Base-by-base conservation (phyloP, 2,113 vertebrate genomes). In the Lophius piscatorius region DNA sequence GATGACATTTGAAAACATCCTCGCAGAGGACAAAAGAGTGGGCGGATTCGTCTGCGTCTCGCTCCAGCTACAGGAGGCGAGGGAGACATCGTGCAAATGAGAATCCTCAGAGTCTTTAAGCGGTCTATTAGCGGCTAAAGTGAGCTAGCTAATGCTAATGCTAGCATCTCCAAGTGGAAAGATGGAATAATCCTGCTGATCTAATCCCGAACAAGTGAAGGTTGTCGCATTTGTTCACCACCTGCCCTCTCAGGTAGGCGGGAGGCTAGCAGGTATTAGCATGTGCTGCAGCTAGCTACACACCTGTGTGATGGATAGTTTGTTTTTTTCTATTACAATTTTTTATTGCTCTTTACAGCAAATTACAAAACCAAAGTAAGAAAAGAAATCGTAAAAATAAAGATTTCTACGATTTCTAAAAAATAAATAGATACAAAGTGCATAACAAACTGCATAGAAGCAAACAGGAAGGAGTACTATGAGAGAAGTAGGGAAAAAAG, bases 1-100 rank as follows among this genome's bases (percentile, higher is more conserved):
- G 44, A 48, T 89, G 89, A 89, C 88, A 83, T 87, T 85, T 87
- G 82, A 83, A 91, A 90, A 85, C 81, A 82, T 81, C 74, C 74
- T 84, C 66, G 60, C 22, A 16, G 80, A 85, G 67, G 85, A 85
- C 79, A 82, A 83, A 84, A 76, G 76, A 81, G 85, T 69, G 82
- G 81, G 86, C 56, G 84, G 84, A 85, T 87, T 80, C 83, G 78
- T 81, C 78, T 61, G 2, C 28, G 10, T 67, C 78, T 83, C 78
- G 78, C 81, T 74, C 46, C 80, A 63, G 58, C 78, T 78, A 66
- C 58, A 67, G 9, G 63, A 70, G 56, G 29, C 9, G 29, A 31
- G 7, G 11, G 29, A 31, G 29, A 31, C 7, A 31, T 8, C 9
- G 67, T 68, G 71, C 55, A 33, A 56, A 75, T 61, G 22, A 48